A percentile compares a stretch with the other conserved stretches of the same genome.
phyloP scores from a whole-genome alignment of 2,797 vertebrate species.

The Acanthis flammea region DNA sequence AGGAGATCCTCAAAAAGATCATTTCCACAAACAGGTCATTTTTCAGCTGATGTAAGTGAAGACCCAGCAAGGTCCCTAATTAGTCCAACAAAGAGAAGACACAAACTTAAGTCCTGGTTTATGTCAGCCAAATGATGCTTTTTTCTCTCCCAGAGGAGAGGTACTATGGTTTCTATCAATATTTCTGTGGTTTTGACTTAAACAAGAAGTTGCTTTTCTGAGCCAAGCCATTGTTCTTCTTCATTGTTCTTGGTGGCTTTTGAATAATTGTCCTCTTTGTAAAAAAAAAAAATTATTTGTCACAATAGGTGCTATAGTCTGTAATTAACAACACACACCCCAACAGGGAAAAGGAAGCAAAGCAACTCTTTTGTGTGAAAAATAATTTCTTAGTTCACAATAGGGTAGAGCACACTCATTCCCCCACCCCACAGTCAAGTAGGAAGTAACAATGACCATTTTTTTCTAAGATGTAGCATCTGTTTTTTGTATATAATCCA shows the following conservation, averaged over 20 bases:
- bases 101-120: background rate
- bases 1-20: background rate
- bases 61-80: background rate
- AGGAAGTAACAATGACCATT: constrained; percentile 12
- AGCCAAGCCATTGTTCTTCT: background rate
- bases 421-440: background rate
- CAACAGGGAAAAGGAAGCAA: background rate
- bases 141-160: background rate
- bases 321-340: background rate
- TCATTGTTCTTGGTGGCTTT: background rate
- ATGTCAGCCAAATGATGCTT: background rate
- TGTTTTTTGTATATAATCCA: constrained; percentile 19
- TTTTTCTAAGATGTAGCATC: constrained; percentile 24
- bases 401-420: background rate
- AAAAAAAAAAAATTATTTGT: constrained; percentile 3
- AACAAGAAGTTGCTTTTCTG: background rate
- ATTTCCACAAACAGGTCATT: background rate
- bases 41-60: background rate
- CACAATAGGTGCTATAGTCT: background rate
- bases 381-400: background rate
- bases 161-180: background rate
- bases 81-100: background rate
- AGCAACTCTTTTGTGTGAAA: background rate
- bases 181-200: background rate
- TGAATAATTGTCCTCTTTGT: background rate